These are phyloP conservation scores for Rhyacichthys aspro DNA, from an alignment of 2,797 vertebrate species.

Conservation along the genomic window DNA sequence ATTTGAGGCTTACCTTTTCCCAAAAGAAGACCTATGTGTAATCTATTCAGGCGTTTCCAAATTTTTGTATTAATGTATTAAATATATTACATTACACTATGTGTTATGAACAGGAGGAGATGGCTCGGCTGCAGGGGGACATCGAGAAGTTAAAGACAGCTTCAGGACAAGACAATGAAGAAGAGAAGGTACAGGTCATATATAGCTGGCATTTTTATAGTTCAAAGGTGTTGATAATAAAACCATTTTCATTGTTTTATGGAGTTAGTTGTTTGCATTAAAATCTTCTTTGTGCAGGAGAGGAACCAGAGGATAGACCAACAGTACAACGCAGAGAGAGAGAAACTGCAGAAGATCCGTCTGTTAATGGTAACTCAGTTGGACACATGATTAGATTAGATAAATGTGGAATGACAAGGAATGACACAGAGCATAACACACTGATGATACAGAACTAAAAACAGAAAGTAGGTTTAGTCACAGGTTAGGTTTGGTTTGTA, in stretches of 20 bases:
- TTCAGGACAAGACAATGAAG: slow-evolving; percentile 76
- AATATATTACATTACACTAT: not conserved
- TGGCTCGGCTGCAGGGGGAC: slow-evolving; percentile 89
- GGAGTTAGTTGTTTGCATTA: not conserved
- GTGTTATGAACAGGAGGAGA: slow-evolving; percentile 86
- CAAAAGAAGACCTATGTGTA: too few species aligned
- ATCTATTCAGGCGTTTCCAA: too few species aligned
- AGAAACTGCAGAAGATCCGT: slow-evolving; percentile 95
- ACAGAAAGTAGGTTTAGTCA: too few species aligned
- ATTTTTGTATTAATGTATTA: too few species aligned
- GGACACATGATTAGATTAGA: slow-evolving; percentile 8
- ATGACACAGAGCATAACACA: too few species aligned
- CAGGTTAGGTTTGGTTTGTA: not conserved
- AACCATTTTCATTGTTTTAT: not conserved
- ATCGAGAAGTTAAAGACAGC: slow-evolving; percentile 87
- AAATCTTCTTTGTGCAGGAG: slow-evolving; percentile 76
- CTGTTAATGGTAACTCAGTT: slow-evolving; percentile 87
- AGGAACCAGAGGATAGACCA: slow-evolving; percentile 86
- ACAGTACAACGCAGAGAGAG: slow-evolving; percentile 87
- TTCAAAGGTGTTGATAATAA: too few species aligned
- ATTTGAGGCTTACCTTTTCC: too few species aligned
- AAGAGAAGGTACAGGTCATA: slow-evolving; percentile 82
- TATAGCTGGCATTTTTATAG: too few species aligned
- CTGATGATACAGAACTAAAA: not conserved
- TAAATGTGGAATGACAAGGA: not conserved